Base-by-base conservation (phyloP, 2,797 vertebrate species). In the Pseudochromis fuscus region DNA sequence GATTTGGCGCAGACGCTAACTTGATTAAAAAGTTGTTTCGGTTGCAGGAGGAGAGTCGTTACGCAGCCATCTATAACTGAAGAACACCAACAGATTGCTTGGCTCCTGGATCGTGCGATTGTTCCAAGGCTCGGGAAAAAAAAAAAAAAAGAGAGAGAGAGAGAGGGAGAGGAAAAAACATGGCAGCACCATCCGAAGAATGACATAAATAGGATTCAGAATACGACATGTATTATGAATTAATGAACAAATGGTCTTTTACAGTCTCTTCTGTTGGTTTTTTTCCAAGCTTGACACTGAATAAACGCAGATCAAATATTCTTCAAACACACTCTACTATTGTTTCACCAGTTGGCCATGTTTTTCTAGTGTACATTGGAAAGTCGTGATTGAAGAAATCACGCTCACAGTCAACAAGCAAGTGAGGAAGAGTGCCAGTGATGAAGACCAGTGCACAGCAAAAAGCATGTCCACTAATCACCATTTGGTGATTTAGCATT, bases 1-100 rank as follows among this genome's bases (percentile, higher is more conserved):
- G 59, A 82, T 84, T 75, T 83, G 67, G 53, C 28, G 19, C 31
- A 45, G 51, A 77, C 30, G 40, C 61, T 74, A 62, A 83, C 71
- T 81, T 87, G 81, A 89, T 85, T 86, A 77, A 85, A 88, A 90
- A 75, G 79, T 81, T 80, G 76, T 85, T 85, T 82, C 27, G 66
- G 66, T 76, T 80, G 81, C 81, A 79, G 44, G 76, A 83, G 53
- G 61, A 83, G 52, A 40, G 75, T 74, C 35, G 38, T 87, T 77
- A 82, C 79, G 59, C 70, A 77, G 69, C 70, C 68, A 87, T 84
- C 79, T 64, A 75, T 85, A 88, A 88, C 84, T 82, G 76, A 82
- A 79, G 77, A 79, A 77, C 75, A 81, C 60, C 81, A 89, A 85
- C 86, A 91, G 88, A 92, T 92, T 91, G 83, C 77, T 77, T 87